A percentile compares a stretch with the other conserved stretches of the same genome.
These are phyloP conservation scores for Agelaius phoeniceus DNA, from an alignment of 2,113 vertebrate genomes.

Conservation along the genomic window DNA sequence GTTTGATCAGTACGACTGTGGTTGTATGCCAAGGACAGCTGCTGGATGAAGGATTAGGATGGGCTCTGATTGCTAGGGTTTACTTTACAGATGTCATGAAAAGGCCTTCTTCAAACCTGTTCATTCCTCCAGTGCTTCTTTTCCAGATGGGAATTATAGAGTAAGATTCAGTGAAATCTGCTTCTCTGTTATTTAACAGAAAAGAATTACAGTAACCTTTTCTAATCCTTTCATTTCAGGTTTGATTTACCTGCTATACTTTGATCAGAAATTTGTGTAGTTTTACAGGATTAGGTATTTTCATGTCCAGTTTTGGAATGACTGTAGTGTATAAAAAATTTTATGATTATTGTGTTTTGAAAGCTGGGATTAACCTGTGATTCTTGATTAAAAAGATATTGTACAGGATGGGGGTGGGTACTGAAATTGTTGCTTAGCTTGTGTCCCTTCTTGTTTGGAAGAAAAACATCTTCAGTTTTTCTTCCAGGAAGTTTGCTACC, in stretches of 20 bases:
- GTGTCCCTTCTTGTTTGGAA: background rate
- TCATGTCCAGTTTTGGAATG: conserved; percentile 80
- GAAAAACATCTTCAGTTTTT: background rate
- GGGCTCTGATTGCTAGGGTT: conserved; percentile 54
- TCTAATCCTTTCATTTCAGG: conserved; percentile 88
- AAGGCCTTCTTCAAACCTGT: conserved; percentile 68
- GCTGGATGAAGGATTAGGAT: conserved; percentile 55
- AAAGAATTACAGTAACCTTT: conserved; percentile 74
- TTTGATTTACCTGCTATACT: conserved; percentile 88
- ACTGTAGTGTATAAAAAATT: conserved; percentile 74
- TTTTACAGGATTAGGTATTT: conserved; percentile 87
- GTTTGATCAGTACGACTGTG: background rate
- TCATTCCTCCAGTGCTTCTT: conserved; percentile 57
- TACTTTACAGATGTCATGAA: conserved; percentile 70
- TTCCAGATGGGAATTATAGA: conserved; percentile 80
- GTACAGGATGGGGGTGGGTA: background rate
- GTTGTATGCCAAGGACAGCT: conserved; percentile 32
- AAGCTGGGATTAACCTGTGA: conserved; percentile 85
- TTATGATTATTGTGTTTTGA: conserved; percentile 75
- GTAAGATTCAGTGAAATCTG: conserved; percentile 88
- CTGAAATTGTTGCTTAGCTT: conserved; percentile 30
- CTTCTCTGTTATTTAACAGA: conserved; percentile 87
- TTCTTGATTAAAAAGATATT: conserved; percentile 77
- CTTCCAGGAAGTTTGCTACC: background rate
- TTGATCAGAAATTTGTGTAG: conserved; percentile 80